Percentiles rank a stretch among this genome's conserved stretches.
These are phyloP conservation scores for Tragopan temminckii DNA, from an alignment of 2,797 vertebrate species.

Conservation along the genomic window DNA sequence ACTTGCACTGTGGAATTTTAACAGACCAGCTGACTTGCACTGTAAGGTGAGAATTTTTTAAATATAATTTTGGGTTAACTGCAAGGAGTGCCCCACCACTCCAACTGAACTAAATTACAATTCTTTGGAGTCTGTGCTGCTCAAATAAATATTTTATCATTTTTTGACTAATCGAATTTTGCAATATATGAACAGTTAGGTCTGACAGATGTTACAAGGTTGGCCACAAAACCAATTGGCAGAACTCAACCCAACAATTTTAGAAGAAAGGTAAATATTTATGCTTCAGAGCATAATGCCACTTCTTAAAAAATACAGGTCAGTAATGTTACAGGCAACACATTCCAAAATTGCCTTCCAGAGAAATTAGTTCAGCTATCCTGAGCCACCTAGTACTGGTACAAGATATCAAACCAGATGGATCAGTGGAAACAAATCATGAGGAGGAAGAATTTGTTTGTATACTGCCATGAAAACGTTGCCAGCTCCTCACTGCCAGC, in stretches of 20 bases:
- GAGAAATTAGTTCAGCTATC: not conserved
- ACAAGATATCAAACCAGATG: constrained; percentile 33
- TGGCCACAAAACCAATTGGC: not conserved
- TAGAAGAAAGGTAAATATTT: not conserved
- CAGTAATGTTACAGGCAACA: not conserved
- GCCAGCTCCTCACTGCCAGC: not conserved
- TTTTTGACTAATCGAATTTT: not conserved
- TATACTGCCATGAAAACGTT: not conserved
- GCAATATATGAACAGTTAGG: not conserved
- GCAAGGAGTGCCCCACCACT: not conserved
- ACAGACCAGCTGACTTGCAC: not conserved
- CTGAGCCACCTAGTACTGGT: not conserved
- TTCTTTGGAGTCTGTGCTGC: not conserved
- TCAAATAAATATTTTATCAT: not conserved
- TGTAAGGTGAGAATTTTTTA: not conserved
- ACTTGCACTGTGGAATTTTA: not conserved
- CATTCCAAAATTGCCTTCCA: not conserved
- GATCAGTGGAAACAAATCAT: not conserved
- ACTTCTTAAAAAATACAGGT: not conserved
- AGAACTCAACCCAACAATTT: not conserved
- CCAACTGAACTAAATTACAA: not conserved
- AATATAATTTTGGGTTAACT: not conserved
- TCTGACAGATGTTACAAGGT: not conserved
- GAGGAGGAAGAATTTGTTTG: constrained; percentile 7
- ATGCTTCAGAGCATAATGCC: not conserved